Base-by-base conservation (phyloP, 2,888 invertebrate species). In the Schizotus pectinicornis region DNA sequence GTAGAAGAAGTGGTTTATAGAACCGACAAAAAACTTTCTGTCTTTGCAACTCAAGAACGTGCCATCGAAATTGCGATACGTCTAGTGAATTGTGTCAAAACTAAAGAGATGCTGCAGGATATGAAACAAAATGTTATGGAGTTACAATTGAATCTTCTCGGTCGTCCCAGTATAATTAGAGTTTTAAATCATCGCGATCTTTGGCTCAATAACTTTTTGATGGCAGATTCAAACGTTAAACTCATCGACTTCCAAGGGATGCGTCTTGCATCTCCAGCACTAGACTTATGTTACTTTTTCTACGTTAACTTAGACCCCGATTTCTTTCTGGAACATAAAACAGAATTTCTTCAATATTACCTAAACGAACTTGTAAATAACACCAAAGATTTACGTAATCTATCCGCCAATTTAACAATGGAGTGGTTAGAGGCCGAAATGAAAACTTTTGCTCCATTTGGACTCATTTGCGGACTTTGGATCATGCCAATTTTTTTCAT, bases 261-360 rank as follows among this genome's bases (percentile, higher is more conserved):
- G 43, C 43, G 43, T 32, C 3, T 43, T 33, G 32, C 12, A 33
- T 43, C 43, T 33, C 43, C 43, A 12, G 43, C 43, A 7, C 30
- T 33, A n/a, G 43, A 43, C 31, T 43, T 43, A 32, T 43, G 32
- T 8, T 43, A 43, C 31, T 43, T 43, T 31, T 43, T 43, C 43
- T 43, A 43, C 33, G 31, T 32, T 30, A 43, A 43, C 33, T 11
- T 43, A 32, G 43, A 43, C 33, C 43, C 43, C 3, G 5, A 11
- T 13, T 43, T 43, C n/a, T 33, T 43, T 5, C 3, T 12, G 12
- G 32, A 43, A 7, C 11, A 43, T 43, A 13, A 43, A n/a, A 33
- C 12, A 14, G n/a, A 43, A 8, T 32, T 43, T 13, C 33, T 43
- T 6, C 5, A 43, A 11, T 11, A 30, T n/a, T 43, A 43, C 33